phyloP scores from a whole-genome alignment of 2,797 vertebrate species.

The Monodelphis domestica region DNA sequence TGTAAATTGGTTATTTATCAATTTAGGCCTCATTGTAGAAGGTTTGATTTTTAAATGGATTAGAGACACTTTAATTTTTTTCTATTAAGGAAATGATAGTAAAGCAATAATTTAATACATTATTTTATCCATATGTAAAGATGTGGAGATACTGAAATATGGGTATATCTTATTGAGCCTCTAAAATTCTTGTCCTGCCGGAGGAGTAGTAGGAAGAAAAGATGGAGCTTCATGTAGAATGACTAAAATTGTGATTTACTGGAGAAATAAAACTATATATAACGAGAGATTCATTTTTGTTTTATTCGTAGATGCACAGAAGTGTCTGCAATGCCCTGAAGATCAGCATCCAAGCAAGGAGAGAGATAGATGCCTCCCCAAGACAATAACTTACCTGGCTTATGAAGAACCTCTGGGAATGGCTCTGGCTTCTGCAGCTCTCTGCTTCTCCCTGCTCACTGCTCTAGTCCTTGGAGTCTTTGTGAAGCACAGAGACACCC shows the following conservation, averaged over 20 bases:
- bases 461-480: not conserved
- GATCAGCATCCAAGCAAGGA: not conserved
- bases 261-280: fast-evolving
- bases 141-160: not conserved
- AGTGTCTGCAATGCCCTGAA: not conserved
- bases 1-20: too few species aligned
- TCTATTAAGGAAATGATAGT: too few species aligned
- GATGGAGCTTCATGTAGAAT: fast-evolving
- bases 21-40: too few species aligned
- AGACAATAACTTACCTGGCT: not conserved
- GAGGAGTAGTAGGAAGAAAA: not conserved
- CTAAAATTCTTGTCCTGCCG: not conserved
- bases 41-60: too few species aligned
- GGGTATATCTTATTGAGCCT: fast-evolving
- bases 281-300: not conserved
- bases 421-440: not conserved
- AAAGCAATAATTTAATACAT: not conserved
- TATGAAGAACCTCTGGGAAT: not conserved
- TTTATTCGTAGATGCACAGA: not conserved
- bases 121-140: not conserved
- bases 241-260: not conserved
- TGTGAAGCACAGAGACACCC: not conserved
- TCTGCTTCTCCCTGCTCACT: not conserved
- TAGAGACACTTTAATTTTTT: too few species aligned
- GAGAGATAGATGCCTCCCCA: not conserved